These are phyloP conservation scores for Trematocara caparti DNA, from an alignment of 2,797 vertebrate genomes.

Conservation along the genomic window DNA sequence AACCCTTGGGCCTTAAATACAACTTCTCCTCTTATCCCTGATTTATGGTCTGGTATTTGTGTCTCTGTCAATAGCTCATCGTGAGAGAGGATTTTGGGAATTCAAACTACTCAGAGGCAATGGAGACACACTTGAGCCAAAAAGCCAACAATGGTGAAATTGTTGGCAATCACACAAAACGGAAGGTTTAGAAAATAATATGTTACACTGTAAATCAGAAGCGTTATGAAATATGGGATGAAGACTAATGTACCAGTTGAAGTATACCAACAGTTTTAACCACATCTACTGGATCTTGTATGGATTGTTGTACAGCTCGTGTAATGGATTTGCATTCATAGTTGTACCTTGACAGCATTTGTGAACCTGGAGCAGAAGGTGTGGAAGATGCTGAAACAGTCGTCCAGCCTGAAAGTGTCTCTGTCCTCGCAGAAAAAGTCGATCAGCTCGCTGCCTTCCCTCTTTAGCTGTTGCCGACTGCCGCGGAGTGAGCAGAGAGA, in stretches of 20 bases:
- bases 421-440: conserved; percentile 95
- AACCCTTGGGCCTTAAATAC: neutral
- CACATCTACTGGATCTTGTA: neutral
- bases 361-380: conserved; percentile 87
- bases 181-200: neutral
- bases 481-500: conserved; percentile 74
- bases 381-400: conserved; percentile 88
- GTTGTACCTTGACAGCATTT: conserved; percentile 83
- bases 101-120: neutral
- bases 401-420: conserved; percentile 87
- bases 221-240: rapidly evolving
- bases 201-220: neutral
- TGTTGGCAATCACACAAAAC: neutral
- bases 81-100: neutral
- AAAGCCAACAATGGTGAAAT: neutral
- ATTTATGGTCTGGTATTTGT: neutral
- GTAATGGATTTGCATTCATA: neutral
- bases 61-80: neutral
- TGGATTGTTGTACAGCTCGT: neutral
- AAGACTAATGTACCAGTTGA: neutral
- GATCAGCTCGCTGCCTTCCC: conserved; percentile 81
- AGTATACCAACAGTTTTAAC: neutral
- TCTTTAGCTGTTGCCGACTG: conserved; percentile 71
- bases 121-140: neutral
- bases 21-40: neutral